Evolutionary conservation across 2,888 invertebrate genomes (phyloP), one percentile per base, ranked within the genome.

Genomic region (Heliconius ethilla): DNA sequence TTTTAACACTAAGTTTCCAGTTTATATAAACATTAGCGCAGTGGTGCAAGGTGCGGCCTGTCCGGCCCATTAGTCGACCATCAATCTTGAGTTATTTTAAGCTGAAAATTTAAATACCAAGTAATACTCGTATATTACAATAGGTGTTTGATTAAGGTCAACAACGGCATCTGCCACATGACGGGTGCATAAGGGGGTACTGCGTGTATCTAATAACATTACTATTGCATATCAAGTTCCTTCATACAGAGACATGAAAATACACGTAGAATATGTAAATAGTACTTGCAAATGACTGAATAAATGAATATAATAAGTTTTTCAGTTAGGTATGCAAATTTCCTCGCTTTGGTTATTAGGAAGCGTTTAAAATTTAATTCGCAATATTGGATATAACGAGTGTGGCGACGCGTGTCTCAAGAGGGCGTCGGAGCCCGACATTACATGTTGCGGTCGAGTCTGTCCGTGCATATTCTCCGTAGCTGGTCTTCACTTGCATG

Each of bases 331-430:
- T 27, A 74, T 63, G 73, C 40, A 74, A 74, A 74, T 74, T 63
- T 63, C 37, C 25, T 45, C 25, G 37, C 13, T 25, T 62, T 40
- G 63, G 40, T 63, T 63, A 63, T 74, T 63, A 40, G 25, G 40
- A 63, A 63, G 40, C 63, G 63, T 74, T 74, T 74, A 63, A 74
- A 74, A 74, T 72, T 59, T 72, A 55, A 74, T 74, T 63, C 27
- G 18, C 22, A 74, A 72, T 72, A 27, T 74, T 63, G 37, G 27
- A 37, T 63, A 63, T 63, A 63, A 40, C 73, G 40, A 62, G 40
- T 25, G 25, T 37, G 18, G 40, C 25, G 37, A 11, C n/a, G 2
- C 5, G 29, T 2, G 29, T 29, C 29, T 29, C 29, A 29, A 29
- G 29, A 29, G 29, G 29, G 29, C 29, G 29, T 29, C 29, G 29